These are phyloP conservation scores for Pteria penguin DNA, from an alignment of 2,888 invertebrate genomes.

Conservation along the genomic window DNA sequence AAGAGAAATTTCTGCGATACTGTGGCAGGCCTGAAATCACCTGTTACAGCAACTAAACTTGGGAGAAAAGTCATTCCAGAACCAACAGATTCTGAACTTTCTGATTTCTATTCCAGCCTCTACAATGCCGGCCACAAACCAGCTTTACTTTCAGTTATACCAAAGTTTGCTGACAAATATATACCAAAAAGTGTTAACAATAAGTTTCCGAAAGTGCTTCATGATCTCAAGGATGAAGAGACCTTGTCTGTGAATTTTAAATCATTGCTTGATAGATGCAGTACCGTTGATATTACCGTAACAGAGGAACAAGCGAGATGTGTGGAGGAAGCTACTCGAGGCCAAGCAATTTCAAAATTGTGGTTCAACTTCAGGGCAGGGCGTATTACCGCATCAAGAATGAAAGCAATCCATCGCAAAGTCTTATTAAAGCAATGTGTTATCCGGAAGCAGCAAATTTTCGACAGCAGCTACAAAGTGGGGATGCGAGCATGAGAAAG, in stretches of 20 bases:
- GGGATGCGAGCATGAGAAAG: constrained; percentile 26
- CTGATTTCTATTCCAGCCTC: too few relatives aligned
- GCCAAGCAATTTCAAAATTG: constrained; percentile 24
- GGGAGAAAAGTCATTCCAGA: too few relatives aligned
- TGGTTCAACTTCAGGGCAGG: constrained; percentile 35
- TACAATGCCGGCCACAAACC: too few relatives aligned
- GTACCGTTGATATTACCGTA: too few relatives aligned
- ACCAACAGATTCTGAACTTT: too few relatives aligned
- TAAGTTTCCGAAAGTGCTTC: too few relatives aligned
- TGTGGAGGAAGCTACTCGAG: constrained; percentile 19
- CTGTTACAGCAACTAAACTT: too few relatives aligned
- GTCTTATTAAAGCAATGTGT: background rate
- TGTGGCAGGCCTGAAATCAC: too few relatives aligned
- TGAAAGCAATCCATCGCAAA: constrained; percentile 30
- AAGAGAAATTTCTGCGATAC: too few relatives aligned
- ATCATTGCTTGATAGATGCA: background rate
- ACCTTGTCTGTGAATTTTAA: background rate
- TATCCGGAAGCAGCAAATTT: background rate
- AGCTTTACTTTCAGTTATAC: too few relatives aligned
- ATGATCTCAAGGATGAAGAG: background rate
- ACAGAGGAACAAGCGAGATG: constrained; percentile 11
- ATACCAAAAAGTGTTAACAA: too few relatives aligned
- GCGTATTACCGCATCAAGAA: constrained; percentile 31
- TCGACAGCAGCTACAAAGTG: too few relatives aligned
- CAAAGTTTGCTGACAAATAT: background rate